Base-by-base conservation (phyloP, 2,797 vertebrate genomes). In the Lepus townsendii region DNA sequence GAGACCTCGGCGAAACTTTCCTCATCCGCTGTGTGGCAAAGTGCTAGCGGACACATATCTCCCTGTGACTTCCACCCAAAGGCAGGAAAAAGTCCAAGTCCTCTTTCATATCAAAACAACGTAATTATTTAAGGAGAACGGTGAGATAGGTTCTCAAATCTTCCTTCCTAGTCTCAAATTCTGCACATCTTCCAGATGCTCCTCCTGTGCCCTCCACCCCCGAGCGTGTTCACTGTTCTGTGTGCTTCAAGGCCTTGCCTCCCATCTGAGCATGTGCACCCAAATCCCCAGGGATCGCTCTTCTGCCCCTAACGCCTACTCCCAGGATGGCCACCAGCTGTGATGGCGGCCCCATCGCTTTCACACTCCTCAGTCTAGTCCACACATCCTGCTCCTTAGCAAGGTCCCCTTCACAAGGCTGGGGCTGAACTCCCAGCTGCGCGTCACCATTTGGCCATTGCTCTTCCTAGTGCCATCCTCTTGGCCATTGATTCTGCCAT, bases 321-420 rank as follows among this genome's bases (percentile, higher is more conserved):
- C 73, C 17, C 13, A 5, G 60, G 35, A 24, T 62, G 4, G 62
- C 30, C 3, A 1, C 19, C 62, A 38, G 5, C 0, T 2, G 4
- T 26, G 60, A 10, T 2, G 13, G 35, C 7, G 4, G 60, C 50
- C 50, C 9, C 1, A 1, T 19, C 32, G 17, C 78, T 50, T 88
- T 27, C 85, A 35, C 14, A 69, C 12, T 60, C 50, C 8, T 35
- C 50, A 3, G 30, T 72, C 24, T 26, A 65, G 30, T n/a, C 62
- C 30, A 38, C 0, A 0, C 35, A 0, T 30, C 42, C 60, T 82
- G 24, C 68, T 27, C 27, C 65, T 54, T 10, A n/a, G 38, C 7
- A 7, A 52, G 38, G 20, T 38, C 42, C n/a, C 42, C 11, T 0
- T 57, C 47, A 22, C 17, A 62, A 50, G 63, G 7, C 16, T 27